phyloP scores from a whole-genome alignment of 1,140 invertebrate species.

The Maniola jurtina region DNA sequence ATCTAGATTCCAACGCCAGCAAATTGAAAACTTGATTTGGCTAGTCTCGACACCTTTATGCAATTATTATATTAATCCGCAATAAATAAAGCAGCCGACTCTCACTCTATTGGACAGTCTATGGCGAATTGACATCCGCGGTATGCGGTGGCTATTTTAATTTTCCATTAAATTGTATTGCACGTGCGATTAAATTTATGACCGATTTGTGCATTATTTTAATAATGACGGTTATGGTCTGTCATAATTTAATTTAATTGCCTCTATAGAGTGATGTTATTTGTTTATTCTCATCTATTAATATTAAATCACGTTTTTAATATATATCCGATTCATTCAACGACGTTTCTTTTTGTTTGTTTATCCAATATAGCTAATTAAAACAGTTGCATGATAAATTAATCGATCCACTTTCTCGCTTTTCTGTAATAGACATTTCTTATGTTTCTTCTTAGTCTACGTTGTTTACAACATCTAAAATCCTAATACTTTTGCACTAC shows the following conservation, averaged over 20 bases:
- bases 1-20: too few relatives aligned
- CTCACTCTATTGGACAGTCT: conserved; percentile 74
- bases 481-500: too few relatives aligned
- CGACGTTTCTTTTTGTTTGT: not conserved
- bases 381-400: too few relatives aligned
- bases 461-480: too few relatives aligned
- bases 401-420: too few relatives aligned
- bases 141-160: conserved; percentile 62
- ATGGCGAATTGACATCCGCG: conserved; percentile 71
- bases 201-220: conserved; percentile 43
- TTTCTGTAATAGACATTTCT: too few relatives aligned
- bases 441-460: too few relatives aligned
- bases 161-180: conserved; percentile 63
- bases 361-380: not conserved
- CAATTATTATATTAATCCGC: not conserved
- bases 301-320: conserved; percentile 7
- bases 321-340: not conserved
- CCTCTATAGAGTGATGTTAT: conserved; percentile 18
- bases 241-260: conserved; percentile 21
- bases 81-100: conserved; percentile 29
- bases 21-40: too few relatives aligned
- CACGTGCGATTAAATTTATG: conserved; percentile 30
- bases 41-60: not conserved
- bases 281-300: conserved; percentile 12
- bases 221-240: conserved; percentile 14